Base-by-base conservation (phyloP, 2,888 invertebrate species). In the Phaonia tiefii region DNA sequence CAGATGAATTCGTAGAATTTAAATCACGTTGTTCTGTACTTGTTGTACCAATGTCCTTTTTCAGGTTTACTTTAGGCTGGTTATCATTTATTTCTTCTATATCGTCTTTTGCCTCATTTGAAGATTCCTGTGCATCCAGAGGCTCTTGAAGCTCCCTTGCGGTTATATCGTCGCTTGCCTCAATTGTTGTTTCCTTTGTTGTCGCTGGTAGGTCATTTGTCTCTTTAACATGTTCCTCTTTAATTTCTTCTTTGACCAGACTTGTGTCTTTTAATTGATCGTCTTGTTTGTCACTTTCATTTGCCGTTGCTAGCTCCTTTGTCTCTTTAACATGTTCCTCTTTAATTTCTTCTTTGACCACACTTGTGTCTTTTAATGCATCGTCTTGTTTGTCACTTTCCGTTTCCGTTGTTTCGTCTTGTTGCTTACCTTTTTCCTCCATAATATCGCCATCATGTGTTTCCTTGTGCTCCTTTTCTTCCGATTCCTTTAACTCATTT, bases 141-240 rank as follows among this genome's bases (percentile, higher is more conserved):
- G n/a, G n/a, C 73, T 25, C 11, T 44, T 20, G 11, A n/a, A 13
- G 2, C 26, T 11, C 31, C 39, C 46, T 77, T 77, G 63, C n/a
- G n/a, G n/a, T n/a, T n/a, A n/a, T n/a, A n/a, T 83, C 82, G 44
- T 82, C 71, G 17, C 84, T 71, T 67, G 84, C 75, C 25, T 81
- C 63, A 5, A 71, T 76, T 73, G 80, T 81, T 17, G 49, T 46
- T 66, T 8, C 26, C 37, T 13, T 77, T 76, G 31, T 44, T 54
- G 44, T 25, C 7, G 26, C 51, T 37, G 31, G 37, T n/a, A 75
- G 66, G 15, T 49, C 44, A 20, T n/a, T 20, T 39, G 77, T 69
- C 60, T 67, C 79, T 26, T 72, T 51, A 39, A 75, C 83, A 13
- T 83, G 80, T 72, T 86, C 82, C 54, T 58, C 60, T 8, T 60